A percentile compares a stretch with the other conserved stretches of the same genome.
These are phyloP conservation scores for Dolichallabes microphthalmus DNA, from an alignment of 2,113 vertebrate genomes.

Conservation along the genomic window DNA sequence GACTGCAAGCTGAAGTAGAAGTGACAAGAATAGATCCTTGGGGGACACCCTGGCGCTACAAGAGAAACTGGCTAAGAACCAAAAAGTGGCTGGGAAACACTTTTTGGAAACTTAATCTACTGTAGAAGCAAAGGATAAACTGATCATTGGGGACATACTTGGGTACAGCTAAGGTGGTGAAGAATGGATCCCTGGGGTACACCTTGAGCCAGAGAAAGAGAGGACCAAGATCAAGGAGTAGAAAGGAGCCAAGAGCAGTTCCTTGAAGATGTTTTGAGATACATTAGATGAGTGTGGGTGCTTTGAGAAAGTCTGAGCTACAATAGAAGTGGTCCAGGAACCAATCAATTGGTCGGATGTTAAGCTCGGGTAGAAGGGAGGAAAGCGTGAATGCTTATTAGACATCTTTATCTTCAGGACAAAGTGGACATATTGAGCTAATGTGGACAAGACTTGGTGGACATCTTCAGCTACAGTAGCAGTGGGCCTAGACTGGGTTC, in stretches of 20 bases:
- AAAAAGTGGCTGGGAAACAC: not conserved
- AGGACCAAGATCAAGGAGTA: not conserved
- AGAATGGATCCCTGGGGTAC: not conserved
- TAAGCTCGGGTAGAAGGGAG: no score
- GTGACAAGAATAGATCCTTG: not conserved
- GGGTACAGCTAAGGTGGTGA: not conserved
- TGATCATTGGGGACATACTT: not conserved
- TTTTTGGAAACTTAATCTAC: not conserved
- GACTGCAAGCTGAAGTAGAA: not conserved
- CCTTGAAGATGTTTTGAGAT: no score
- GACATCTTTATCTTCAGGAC: not conserved
- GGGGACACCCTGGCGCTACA: not conserved
- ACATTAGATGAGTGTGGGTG: no score
- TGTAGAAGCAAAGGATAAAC: not conserved
- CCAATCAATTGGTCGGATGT: no score
- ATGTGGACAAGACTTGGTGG: not conserved
- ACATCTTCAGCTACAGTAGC: not conserved
- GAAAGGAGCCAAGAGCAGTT: no score
- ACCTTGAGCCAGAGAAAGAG: not conserved
- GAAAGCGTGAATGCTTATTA: no score
- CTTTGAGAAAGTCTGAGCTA: no score
- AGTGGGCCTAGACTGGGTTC: not conserved
- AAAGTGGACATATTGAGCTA: not conserved
- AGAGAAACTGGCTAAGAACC: not conserved
- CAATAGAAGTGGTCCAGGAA: no score